Conservation (phyloP, 1,140 invertebrate genomes). For the Drepana arcuata region DNA sequence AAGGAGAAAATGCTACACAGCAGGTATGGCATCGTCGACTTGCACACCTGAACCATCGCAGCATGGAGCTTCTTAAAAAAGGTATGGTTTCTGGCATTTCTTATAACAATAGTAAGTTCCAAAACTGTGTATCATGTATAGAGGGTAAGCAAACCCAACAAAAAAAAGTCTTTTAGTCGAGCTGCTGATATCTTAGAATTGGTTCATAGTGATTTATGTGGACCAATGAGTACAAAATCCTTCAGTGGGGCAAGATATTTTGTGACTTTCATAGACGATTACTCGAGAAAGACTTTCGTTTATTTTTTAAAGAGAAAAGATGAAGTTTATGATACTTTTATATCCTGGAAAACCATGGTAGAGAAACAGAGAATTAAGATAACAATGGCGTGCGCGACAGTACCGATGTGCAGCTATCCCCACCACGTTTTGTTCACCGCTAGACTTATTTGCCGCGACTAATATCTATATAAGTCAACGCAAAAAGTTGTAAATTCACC, state of each 20-base stretch:
- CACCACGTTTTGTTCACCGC: too few relatives aligned
- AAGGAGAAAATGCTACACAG: not conserved
- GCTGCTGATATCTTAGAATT: conserved; percentile 1
- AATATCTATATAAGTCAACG: not conserved
- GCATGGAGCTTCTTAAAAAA: conserved; percentile 1
- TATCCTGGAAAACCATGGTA: too few relatives aligned
- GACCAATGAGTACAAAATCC: not conserved
- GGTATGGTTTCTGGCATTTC: not conserved
- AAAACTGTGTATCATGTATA: conserved; percentile 2
- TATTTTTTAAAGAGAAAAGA: not conserved
- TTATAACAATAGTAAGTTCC: not conserved
- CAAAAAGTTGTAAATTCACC: not conserved
- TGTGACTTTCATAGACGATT: conserved; percentile 1
- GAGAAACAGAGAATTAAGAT: too few relatives aligned
- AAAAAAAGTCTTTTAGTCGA: conserved; percentile 2
- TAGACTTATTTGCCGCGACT: too few relatives aligned
- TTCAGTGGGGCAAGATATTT: conserved; percentile 1
- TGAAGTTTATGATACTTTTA: not conserved
- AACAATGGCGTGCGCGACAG: too few relatives aligned
- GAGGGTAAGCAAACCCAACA: conserved; percentile 8
- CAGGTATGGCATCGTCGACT: conserved; percentile 1
- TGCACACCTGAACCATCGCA: conserved; percentile 1
- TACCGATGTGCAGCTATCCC: too few relatives aligned
- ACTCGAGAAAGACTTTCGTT: not conserved
- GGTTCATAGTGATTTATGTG: conserved; percentile 1